Conservation (phyloP, 2,113 vertebrate species). For the Ardeotis arabs region DNA sequence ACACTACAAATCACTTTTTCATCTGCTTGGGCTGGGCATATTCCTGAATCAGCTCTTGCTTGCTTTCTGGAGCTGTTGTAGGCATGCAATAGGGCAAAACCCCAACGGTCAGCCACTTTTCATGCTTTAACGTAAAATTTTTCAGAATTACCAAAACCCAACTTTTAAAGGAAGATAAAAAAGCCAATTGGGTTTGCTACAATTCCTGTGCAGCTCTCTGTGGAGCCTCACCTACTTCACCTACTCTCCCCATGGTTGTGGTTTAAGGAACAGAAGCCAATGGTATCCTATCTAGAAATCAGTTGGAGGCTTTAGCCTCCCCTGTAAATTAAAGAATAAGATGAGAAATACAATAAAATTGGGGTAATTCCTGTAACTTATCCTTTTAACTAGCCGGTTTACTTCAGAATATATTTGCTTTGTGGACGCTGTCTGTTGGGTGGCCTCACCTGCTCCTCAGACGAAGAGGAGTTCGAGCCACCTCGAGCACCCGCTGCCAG, state of each 20-base stretch:
- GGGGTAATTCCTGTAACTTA: background rate
- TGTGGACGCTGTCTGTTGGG: background rate
- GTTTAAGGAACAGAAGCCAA: background rate
- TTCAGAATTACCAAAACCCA: background rate
- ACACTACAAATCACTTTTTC: background rate
- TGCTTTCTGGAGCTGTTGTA: background rate
- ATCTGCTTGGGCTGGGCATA: background rate
- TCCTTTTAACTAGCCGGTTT: background rate
- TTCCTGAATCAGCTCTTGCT: background rate
- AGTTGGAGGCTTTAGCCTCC: background rate
- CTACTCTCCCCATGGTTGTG: background rate
- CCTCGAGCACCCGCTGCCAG: background rate
- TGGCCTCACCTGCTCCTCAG: background rate
- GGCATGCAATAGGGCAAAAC: background rate
- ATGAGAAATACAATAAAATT: background rate
- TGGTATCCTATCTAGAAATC: background rate
- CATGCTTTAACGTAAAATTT: background rate
- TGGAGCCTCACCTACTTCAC: background rate
- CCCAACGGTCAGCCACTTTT: fast-evolving
- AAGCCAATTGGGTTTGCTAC: background rate
- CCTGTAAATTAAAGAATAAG: background rate
- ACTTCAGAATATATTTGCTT: background rate
- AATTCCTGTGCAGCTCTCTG: background rate
- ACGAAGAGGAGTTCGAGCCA: background rate
- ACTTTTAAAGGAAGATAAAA: background rate